Conservation (phyloP, 2,113 vertebrate genomes). For the Heterochromis multidens region DNA sequence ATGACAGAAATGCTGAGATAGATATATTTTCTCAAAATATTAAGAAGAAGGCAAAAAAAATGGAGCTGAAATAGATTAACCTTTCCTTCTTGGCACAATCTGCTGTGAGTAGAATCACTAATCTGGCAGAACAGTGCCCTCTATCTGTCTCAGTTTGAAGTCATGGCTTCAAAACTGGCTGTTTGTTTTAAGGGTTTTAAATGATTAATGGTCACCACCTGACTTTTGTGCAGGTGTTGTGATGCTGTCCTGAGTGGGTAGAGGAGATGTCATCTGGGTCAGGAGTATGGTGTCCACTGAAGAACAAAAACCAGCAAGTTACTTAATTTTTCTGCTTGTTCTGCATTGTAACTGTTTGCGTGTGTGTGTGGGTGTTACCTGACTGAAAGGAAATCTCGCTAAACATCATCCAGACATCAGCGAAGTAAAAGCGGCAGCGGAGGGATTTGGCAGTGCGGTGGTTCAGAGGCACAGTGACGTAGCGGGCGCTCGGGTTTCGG, state of each 20-base stretch:
- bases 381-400: conserved; percentile 91
- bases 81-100: neutral
- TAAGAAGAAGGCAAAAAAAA: rapidly evolving
- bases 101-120: no score
- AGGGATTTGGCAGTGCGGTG: conserved; percentile 78
- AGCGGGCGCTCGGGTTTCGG: conserved; percentile 87
- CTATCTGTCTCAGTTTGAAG: neutral
- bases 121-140: neutral
- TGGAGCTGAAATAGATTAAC: neutral
- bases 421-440: conserved; percentile 85
- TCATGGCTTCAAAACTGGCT: neutral
- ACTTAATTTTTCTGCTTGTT: neutral
- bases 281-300: conserved; percentile 74
- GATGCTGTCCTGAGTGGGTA: neutral
- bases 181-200: neutral
- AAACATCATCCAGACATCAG: conserved; percentile 91
- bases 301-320: neutral
- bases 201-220: conserved; percentile 24
- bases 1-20: neutral
- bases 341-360: neutral
- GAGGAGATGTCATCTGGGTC: conserved; percentile 59
- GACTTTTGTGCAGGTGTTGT: conserved; percentile 17
- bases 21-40: rapidly evolving
- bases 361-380: conserved; percentile 55
- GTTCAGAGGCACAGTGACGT: conserved; percentile 83